Base-by-base conservation (phyloP, 2,113 vertebrate species). In the Hippocampus guttulatus region DNA sequence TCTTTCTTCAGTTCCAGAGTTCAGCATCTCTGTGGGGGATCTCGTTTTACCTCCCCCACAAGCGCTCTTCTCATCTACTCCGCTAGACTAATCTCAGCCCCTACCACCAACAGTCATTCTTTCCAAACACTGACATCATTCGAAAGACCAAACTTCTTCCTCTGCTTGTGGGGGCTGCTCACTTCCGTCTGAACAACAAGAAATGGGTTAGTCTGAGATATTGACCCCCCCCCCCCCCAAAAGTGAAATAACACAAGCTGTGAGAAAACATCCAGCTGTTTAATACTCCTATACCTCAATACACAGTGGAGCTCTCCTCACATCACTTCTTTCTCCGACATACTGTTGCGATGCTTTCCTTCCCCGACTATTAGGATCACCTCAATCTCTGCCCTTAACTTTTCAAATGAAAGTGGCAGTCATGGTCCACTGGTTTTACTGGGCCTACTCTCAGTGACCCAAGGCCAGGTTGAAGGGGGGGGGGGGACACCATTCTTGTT, bases 71-170 rank as follows among this genome's bases (percentile, higher is more conserved):
- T 77, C 73, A 75, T 81, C 72, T 76, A 27, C 69, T 70, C 78
- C 43, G 16, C 49, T 75, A 84, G 79, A 88, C 83, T 81, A 78
- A 75, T 84, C 70, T 64, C 38, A 30, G 18, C 71, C 65, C 49
- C 57, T 61, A 58, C 77, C 75, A 69, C 76, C 74, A 73, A 67
- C 76, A 85, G 81, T 85, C 84, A 85, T 85, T 81, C 75, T 82
- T 83, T 87, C 87, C 88, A 87, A 88, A 83, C 81, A 73, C 75
- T 89, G 88, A 90, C 87, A 86, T 91, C 86, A 91, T 82, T 70
- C 14, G 68, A 78, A 73, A 78, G 80, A 82, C 75, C 72, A 40
- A 80, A 75, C 79, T 83, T 79, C 70, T 82, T 85, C 78, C 84
- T 85, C 76, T 74, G 81, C 66, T 78, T 88, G 84, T 86, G 81